Base-by-base conservation (phyloP, 2,113 vertebrate genomes). In the Peucedramus taeniatus region DNA sequence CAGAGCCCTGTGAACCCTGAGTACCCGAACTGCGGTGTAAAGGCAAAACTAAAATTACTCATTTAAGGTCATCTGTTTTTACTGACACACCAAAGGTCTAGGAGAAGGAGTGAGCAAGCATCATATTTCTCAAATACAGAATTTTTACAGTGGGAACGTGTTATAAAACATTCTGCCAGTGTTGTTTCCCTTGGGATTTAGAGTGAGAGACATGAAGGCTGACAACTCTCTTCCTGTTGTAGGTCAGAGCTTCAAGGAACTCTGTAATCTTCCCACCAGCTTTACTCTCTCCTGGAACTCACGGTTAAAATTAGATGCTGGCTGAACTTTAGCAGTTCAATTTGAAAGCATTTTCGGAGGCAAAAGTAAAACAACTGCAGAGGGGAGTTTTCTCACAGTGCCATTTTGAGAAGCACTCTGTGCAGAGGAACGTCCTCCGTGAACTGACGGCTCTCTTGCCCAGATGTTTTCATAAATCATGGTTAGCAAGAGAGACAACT, bases 211-310 rank as follows among this genome's bases (percentile, higher is more conserved):
- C 98, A 98, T 94, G 96, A 97, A 98, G 98, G 98, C 98, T 98
- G 98, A 98, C 98, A 98, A 98, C 98, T 97, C 98, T 98, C 98
- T 98, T 99, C 98, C 98, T 99, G 98, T 99, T 97, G 95, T 98
- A 99, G 99, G 99, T 99, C 99, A 99, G 98, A 97, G 97, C 98
- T 98, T 98, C 98, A 98, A 98, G 98, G 97, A 98, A 98, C 98
- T 98, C 98, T 98, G 98, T 98, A 99, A 98, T 98, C 99, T 99
- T 99, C 99, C 99, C 99, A 99, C 98, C 98, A 97, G 98, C 97
- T 98, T 98, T 96, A 93, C 98, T 98, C 97, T 98, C 98, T 98
- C 98, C 98, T 98, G 97, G 98, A 98, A 98, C 98, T 98, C 96
- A 97, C 95, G 97, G 97, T 98, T 98, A 98, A 98, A 98, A 98